Conservation (phyloP, 2,113 vertebrate species). For the Callipepla californica region DNA sequence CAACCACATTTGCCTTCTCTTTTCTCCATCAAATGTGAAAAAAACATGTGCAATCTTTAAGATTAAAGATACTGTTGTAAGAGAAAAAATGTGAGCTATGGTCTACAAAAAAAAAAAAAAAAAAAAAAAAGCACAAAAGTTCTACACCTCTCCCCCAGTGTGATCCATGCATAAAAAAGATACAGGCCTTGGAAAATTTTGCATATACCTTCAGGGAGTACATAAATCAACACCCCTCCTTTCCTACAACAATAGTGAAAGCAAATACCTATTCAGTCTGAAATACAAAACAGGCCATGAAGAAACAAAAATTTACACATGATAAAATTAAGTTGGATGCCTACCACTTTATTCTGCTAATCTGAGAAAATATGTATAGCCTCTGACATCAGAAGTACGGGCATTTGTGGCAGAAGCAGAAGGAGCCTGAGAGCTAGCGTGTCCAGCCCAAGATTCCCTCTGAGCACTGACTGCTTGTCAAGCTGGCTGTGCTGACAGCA, state of each 20-base stretch:
- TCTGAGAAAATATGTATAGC: neutral
- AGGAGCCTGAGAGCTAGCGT: rapidly evolving
- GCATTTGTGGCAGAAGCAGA: neutral
- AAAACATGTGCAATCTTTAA: neutral
- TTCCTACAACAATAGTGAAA: neutral
- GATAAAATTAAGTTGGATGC: neutral
- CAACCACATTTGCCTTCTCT: neutral
- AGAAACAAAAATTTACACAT: neutral
- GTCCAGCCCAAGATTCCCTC: neutral
- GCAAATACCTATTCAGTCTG: neutral
- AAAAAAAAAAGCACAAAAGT: neutral
- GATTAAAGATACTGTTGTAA: neutral
- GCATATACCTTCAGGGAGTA: rapidly evolving
- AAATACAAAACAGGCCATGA: neutral
- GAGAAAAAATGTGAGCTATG: neutral
- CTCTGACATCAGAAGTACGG: neutral
- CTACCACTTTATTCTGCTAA: neutral
- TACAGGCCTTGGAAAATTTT: neutral
- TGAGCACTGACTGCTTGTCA: neutral
- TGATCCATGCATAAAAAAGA: neutral
- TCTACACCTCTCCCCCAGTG: rapidly evolving
- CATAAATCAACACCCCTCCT: neutral
- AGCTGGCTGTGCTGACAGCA: neutral
- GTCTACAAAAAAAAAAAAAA: neutral
- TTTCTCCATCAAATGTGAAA: neutral